These are phyloP conservation scores for Clarias platycephalus DNA, from an alignment of 2,797 vertebrate species.

Conservation along the genomic window DNA sequence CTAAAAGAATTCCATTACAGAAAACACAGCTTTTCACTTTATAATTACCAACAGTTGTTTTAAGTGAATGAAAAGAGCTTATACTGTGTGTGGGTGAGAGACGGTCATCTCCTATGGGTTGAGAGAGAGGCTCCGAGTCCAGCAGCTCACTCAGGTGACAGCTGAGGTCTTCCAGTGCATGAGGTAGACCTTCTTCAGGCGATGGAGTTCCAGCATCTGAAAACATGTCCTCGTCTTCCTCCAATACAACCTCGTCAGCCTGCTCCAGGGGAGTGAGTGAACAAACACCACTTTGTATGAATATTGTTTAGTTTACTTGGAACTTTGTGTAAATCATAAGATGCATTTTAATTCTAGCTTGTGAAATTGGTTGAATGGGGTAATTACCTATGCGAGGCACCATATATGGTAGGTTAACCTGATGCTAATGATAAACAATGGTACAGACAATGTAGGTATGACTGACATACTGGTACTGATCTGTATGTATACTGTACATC, in stretches of 20 bases:
- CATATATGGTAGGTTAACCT: neutral
- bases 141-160: conserved; percentile 48
- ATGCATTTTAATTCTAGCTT: neutral
- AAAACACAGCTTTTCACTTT: too few relatives aligned
- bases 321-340: neutral
- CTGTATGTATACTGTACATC: neutral
- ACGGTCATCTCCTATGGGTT: conserved; percentile 46
- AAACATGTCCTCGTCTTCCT: conserved; percentile 1
- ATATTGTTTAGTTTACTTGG: neutral
- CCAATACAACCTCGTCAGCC: conserved; percentile 18
- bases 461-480: neutral
- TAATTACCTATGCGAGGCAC: neutral
- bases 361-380: neutral
- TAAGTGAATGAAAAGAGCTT: conserved; percentile 4
- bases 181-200: conserved; percentile 36
- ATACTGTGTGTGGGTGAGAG: conserved; percentile 55
- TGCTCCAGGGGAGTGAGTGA: conserved; percentile 4
- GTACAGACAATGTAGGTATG: neutral
- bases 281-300: neutral
- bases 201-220: conserved; percentile 23
- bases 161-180: conserved; percentile 50
- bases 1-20: too few relatives aligned
- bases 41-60: too few relatives aligned
- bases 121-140: conserved; percentile 54
- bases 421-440: neutral